These are phyloP conservation scores for Barnardius zonarius DNA, from an alignment of 2,113 vertebrate species.

Conservation along the genomic window DNA sequence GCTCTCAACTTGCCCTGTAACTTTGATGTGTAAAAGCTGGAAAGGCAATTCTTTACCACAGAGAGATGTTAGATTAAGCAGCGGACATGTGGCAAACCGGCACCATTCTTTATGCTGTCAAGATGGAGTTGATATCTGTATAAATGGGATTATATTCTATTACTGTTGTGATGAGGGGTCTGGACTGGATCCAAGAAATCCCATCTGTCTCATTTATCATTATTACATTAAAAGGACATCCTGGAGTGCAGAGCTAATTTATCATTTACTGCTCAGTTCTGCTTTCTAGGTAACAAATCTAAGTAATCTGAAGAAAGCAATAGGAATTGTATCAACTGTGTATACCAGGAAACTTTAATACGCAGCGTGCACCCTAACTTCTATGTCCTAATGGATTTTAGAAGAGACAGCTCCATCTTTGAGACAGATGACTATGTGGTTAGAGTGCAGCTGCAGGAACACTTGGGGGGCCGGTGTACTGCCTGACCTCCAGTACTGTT, in stretches of 20 bases:
- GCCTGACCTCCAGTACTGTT: background rate
- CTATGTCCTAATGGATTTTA: background rate
- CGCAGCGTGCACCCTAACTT: background rate
- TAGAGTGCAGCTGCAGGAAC: background rate
- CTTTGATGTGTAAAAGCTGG: background rate
- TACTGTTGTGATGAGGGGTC: background rate
- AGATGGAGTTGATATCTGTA: background rate
- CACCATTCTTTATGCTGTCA: background rate
- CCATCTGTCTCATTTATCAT: constrained; percentile 36
- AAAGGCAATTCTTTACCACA: background rate
- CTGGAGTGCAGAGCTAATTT: constrained; percentile 8
- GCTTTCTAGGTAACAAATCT: constrained; percentile 6
- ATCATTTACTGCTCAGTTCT: constrained; percentile 2
- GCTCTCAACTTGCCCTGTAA: background rate
- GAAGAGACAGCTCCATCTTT: background rate
- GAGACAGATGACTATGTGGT: background rate
- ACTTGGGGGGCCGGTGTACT: background rate
- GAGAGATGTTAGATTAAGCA: background rate
- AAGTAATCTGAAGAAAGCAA: background rate
- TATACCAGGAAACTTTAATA: background rate
- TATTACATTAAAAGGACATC: constrained; percentile 19
- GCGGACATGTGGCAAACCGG: background rate
- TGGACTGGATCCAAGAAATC: background rate
- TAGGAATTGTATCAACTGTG: background rate
- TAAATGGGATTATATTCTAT: constrained; percentile 17